Conservation (phyloP, 2,113 vertebrate species). For the Hippoglossus stenolepis region DNA sequence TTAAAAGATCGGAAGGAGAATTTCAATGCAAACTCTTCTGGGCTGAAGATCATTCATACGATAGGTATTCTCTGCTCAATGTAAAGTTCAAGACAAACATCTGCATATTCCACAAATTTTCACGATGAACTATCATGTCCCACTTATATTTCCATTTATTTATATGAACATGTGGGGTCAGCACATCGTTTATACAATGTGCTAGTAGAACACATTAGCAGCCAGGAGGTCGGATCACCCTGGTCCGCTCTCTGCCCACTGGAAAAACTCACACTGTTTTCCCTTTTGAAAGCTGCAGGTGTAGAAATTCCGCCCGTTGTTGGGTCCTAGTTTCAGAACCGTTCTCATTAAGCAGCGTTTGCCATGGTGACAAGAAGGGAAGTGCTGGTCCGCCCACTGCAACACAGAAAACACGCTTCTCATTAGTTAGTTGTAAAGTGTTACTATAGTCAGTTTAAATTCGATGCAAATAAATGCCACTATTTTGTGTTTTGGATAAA, state of each 20-base stretch:
- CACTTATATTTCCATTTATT: neutral
- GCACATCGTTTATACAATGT: neutral
- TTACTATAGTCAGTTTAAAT: neutral
- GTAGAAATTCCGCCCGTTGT: slow-evolving; percentile 92
- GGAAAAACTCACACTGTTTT: slow-evolving; percentile 93
- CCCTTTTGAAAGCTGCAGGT: slow-evolving; percentile 86
- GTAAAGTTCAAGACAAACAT: neutral
- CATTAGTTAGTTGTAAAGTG: slow-evolving; percentile 3
- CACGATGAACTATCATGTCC: neutral
- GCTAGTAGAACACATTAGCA: slow-evolving; percentile 40
- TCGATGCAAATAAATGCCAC: neutral
- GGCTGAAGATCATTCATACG: neutral
- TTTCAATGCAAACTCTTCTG: neutral
- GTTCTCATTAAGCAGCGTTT: slow-evolving; percentile 89
- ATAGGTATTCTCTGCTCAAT: neutral
- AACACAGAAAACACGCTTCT: slow-evolving; percentile 39
- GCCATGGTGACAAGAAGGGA: slow-evolving; percentile 90
- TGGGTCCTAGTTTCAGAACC: slow-evolving; percentile 93
- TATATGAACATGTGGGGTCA: neutral
- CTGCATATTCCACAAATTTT: neutral
- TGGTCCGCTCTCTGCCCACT: slow-evolving; percentile 86
- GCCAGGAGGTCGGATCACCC: slow-evolving; percentile 75
- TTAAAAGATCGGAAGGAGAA: neutral
- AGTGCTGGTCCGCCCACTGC: slow-evolving; percentile 94
- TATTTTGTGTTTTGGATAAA: neutral